phyloP scores from a whole-genome alignment of 2,797 vertebrate genomes.

The Philypnodon macrostomus region DNA sequence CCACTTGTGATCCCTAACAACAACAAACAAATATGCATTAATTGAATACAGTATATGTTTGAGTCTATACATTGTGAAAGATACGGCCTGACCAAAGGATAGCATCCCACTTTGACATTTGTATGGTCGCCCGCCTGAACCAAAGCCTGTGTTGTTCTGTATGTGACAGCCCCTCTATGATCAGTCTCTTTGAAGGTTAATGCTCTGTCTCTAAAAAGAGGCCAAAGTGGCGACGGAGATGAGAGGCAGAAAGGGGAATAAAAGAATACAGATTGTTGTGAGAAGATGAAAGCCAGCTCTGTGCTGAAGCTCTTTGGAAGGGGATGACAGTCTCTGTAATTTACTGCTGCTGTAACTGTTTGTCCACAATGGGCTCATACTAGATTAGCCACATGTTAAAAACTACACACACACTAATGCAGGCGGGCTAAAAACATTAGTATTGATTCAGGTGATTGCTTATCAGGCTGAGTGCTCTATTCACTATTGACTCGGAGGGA shows the following conservation, averaged over 20 bases:
- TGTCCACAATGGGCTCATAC: slow-evolving; percentile 58
- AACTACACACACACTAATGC: slow-evolving; percentile 40
- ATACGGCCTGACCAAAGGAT: slow-evolving; percentile 36
- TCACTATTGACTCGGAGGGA: slow-evolving; percentile 73
- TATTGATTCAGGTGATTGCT: slow-evolving; percentile 83
- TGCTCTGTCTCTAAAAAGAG: slow-evolving; percentile 38
- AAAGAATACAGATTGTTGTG: slow-evolving; percentile 11
- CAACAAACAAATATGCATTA: neutral
- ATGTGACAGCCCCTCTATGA: slow-evolving; percentile 39
- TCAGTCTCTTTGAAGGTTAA: slow-evolving; percentile 64
- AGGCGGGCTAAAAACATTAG: slow-evolving; percentile 75
- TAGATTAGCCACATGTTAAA: slow-evolving; percentile 71
- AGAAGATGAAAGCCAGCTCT: slow-evolving; percentile 62
- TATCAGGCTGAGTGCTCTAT: slow-evolving; percentile 82
- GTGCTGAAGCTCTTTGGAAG: slow-evolving; percentile 34
- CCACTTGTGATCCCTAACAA: neutral
- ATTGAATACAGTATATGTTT: slow-evolving; percentile 4
- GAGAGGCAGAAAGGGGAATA: slow-evolving; percentile 37
- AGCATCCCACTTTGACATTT: slow-evolving; percentile 56
- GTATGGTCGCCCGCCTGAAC: slow-evolving; percentile 31
- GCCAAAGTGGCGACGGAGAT: slow-evolving; percentile 37
- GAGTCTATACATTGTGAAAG: slow-evolving; percentile 12
- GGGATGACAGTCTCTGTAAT: slow-evolving; percentile 52
- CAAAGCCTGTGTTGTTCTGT: slow-evolving; percentile 38
- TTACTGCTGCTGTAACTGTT: slow-evolving; percentile 65